Evolutionary conservation across 2,888 invertebrate genomes (phyloP).

Genomic region (Leptinotarsa haldemani): DNA sequence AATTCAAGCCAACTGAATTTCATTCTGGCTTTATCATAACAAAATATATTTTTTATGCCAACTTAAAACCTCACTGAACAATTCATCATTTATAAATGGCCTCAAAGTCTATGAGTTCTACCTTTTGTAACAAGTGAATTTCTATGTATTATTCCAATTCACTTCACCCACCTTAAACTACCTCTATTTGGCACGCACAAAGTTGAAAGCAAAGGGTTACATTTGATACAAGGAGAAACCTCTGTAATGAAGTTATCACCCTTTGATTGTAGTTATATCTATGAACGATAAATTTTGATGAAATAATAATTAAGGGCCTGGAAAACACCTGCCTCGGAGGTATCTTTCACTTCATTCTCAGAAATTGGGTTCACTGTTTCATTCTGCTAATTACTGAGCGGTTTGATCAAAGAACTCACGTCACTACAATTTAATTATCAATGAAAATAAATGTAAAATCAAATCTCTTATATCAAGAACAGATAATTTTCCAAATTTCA

Average conservation of each 20-base stretch:
- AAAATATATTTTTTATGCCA: no score
- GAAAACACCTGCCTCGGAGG: slow-evolving; percentile 41
- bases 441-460: neutral
- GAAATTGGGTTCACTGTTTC: neutral
- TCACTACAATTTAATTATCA: neutral
- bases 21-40: no score
- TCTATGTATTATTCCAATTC: neutral
- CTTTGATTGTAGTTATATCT: slow-evolving; percentile 45
- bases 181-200: neutral
- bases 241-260: slow-evolving; percentile 43
- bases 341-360: slow-evolving; percentile 35
- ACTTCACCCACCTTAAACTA: neutral
- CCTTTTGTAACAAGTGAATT: neutral
- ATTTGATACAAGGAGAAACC: slow-evolving; percentile 30
- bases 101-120: no score
- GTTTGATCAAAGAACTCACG: slow-evolving; percentile 5
- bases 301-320: slow-evolving; percentile 42
- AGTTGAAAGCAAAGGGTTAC: slow-evolving; percentile 19
- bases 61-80: no score
- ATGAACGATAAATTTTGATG: slow-evolving; percentile 32
- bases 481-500: no score
- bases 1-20: no score
- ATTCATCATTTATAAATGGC: no score
- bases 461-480: no score
- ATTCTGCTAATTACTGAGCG: slow-evolving; percentile 1